Evolutionary conservation across 2,888 invertebrate species (phyloP), one percentile per base, ranked within the genome.

Genomic region (Clusia tigrina): DNA sequence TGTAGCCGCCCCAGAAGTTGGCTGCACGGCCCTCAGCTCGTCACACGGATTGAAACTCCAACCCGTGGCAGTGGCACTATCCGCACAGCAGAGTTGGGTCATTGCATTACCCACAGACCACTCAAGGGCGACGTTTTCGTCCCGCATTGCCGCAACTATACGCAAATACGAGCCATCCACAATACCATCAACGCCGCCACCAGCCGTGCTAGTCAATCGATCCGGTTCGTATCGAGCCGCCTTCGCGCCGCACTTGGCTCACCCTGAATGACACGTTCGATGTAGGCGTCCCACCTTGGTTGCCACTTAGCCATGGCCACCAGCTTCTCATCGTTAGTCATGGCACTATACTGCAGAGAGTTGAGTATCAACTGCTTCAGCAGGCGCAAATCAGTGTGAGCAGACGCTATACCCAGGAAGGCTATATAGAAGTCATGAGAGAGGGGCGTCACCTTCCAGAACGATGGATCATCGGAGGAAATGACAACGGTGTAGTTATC

Each of bases 391-490:
- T 93, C 93, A 0, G 89, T 85, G 20, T 86, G 84, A 42, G 86
- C 85, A 26, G 90, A 90, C 22, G 91, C 90, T 24, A 93, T 88
- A 0, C 89, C 92, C 78, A 93, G 86, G 72, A 93, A 93, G 0
- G 90, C 89, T 42, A 91, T 87, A 77, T 93, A 94, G 78, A 90
- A 91, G 74, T 94, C 94, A 71, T 92, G 90, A 58, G 90, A 89
- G 10, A 93, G 78, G 0, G 89, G 90, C 59, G 86, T 86, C 0
- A 91, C 89, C 20, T 89, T 89, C 93, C 93, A 94, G 38, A 89
- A 86, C 0, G 91, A 90, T 0, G 93, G 93, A 81, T 93, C 93
- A 72, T 94, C 94, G 71, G 90, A 90, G 0, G 92, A 90, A 26
- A 94, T 84, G 0, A 94, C 90, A 0, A 93, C 86, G 0, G 93